Evolutionary conservation across 2,797 vertebrate genomes (phyloP).

Genomic region (Carduelis carduelis): DNA sequence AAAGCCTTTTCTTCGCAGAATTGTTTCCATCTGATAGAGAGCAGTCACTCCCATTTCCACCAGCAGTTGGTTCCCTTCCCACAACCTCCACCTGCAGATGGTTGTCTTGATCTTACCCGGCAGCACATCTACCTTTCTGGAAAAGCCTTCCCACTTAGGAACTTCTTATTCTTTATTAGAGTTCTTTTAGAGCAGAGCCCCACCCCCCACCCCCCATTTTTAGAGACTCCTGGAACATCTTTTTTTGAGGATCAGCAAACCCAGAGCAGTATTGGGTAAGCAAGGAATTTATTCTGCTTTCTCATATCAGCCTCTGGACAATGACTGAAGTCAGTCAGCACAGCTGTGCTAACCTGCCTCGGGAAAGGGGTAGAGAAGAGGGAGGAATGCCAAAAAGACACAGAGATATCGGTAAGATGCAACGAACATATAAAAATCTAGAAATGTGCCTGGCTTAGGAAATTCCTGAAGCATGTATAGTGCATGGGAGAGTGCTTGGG

Average conservation of each 20-base stretch:
- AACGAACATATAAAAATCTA: neutral
- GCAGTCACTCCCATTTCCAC: neutral
- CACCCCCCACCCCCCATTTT: neutral
- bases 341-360: neutral
- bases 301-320: neutral
- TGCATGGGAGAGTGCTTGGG: neutral
- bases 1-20: neutral
- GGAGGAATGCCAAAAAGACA: neutral
- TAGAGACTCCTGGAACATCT: neutral
- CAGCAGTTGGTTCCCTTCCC: neutral
- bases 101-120: neutral
- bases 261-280: neutral
- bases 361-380: neutral
- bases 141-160: neutral
- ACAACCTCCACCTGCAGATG: rapidly evolving
- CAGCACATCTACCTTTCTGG: neutral
- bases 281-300: neutral
- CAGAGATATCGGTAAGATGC: neutral
- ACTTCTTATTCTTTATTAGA: neutral
- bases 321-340: neutral
- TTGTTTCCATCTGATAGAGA: neutral
- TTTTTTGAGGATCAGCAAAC: neutral
- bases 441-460: neutral
- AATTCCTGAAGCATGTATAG: neutral
- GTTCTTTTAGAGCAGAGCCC: neutral